A percentile compares a stretch with the other conserved stretches of the same genome.
phyloP scores from a whole-genome alignment of 2,797 vertebrate species.

The Carcharodon carcharias region DNA sequence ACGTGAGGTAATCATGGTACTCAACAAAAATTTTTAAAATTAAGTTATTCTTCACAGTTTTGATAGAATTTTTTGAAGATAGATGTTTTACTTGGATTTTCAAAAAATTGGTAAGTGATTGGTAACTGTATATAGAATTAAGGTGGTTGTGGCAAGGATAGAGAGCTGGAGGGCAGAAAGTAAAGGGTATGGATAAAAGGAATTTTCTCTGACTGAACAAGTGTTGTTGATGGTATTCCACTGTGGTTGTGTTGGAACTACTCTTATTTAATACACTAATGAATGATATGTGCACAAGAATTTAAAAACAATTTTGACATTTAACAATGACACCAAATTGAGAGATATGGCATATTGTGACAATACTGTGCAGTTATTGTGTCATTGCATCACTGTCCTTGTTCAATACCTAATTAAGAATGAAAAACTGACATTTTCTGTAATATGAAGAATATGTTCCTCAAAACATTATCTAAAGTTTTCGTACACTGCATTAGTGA shows the following conservation, averaged over 20 bases:
- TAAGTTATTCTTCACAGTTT: neutral
- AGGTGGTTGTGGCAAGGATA: neutral
- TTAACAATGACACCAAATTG: neutral
- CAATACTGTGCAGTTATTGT: neutral
- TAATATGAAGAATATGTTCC: neutral
- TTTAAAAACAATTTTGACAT: neutral
- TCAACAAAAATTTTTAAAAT: neutral
- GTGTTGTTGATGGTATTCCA: neutral
- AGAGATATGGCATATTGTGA: neutral
- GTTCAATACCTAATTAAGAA: neutral
- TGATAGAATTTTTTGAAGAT: neutral
- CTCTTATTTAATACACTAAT: neutral
- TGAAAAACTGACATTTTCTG: neutral
- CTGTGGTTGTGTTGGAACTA: neutral
- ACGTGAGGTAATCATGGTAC: neutral
- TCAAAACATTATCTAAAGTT: neutral
- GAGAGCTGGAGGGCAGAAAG: neutral
- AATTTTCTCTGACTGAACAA: neutral
- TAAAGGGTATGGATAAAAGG: no score
- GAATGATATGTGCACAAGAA: neutral
- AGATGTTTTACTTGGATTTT: neutral
- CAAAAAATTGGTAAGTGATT: neutral
- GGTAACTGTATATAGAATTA: neutral
- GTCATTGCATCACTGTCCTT: neutral
- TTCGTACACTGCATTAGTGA: neutral